Evolutionary conservation across 2,888 invertebrate genomes (phyloP).

Genomic region (Crematogaster levior): DNA sequence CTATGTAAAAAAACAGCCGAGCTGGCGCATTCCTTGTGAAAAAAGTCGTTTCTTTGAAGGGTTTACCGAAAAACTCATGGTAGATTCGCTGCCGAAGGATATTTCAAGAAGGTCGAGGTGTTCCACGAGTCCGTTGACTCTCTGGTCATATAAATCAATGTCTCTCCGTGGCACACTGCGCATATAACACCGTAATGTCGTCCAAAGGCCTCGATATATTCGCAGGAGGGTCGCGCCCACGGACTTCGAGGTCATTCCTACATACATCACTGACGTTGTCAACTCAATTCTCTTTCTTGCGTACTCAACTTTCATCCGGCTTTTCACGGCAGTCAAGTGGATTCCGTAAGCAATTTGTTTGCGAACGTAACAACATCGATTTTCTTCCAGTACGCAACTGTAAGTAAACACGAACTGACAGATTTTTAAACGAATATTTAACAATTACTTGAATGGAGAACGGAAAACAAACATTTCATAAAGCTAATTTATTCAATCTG

Average conservation of each 20-base stretch:
- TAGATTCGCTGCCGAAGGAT: constrained; percentile 48
- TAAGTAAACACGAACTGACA: neutral
- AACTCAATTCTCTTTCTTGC: constrained; percentile 62
- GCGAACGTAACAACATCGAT: neutral
- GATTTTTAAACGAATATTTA: neutral
- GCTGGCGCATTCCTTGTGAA: neutral
- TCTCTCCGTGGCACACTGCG: constrained; percentile 74
- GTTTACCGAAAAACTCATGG: constrained; percentile 3
- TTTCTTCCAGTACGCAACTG: neutral
- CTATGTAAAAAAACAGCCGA: neutral
- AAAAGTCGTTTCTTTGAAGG: neutral
- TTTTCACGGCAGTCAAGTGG: constrained; percentile 9
- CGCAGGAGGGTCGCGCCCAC: constrained; percentile 70
- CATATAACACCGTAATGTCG: constrained; percentile 77
- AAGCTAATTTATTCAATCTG: neutral
- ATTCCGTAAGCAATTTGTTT: neutral
- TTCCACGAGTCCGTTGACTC: constrained; percentile 65
- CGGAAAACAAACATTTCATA: neutral
- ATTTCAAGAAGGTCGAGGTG: constrained; percentile 51
- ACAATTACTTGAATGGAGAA: neutral
- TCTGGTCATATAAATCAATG: constrained; percentile 78
- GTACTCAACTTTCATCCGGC: constrained; percentile 16
- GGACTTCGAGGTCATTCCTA: constrained; percentile 72
- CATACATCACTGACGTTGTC: constrained; percentile 75
- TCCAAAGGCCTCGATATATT: constrained; percentile 74